phyloP scores from a whole-genome alignment of 2,888 invertebrate species.

The Spicauda simplicius region DNA sequence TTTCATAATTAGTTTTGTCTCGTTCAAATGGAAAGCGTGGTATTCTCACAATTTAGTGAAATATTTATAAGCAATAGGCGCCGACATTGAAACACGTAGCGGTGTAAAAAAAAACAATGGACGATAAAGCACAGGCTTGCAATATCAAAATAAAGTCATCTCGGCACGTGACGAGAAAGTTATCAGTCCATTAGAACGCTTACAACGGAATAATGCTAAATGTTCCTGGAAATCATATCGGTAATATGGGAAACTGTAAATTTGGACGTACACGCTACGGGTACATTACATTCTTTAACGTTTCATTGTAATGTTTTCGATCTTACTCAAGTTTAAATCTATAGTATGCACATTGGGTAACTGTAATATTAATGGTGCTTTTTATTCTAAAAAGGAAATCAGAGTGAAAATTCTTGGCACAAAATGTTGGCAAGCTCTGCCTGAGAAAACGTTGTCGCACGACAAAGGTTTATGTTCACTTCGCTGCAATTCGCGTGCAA shows the following conservation, averaged over 20 bases:
- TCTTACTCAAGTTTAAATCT: not conserved
- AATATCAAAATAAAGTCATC: conserved; percentile 81
- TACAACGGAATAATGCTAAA: conserved; percentile 52
- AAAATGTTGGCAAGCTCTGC: conserved; percentile 18
- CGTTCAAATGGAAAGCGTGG: not conserved
- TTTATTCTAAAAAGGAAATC: conserved; percentile 26
- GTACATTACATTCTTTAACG: conserved; percentile 44
- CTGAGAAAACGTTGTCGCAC: conserved; percentile 22
- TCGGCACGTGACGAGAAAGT: conserved; percentile 68
- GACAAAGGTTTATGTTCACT: conserved; percentile 25
- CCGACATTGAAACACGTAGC: conserved; percentile 59
- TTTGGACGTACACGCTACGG: conserved; percentile 4
- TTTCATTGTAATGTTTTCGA: conserved; percentile 6
- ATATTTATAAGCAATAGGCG: conserved; percentile 51
- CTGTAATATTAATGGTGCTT: not conserved
- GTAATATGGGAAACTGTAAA: conserved; percentile 50
- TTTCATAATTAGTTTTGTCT: not conserved
- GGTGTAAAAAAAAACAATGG: conserved; percentile 67
- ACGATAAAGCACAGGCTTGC: conserved; percentile 67
- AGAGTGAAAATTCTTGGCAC: conserved; percentile 36
- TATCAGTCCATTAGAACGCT: conserved; percentile 42
- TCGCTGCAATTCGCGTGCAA: conserved; percentile 29
- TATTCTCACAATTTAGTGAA: conserved; percentile 48
- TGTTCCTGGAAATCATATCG: conserved; percentile 61
- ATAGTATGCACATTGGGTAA: not conserved